Percentiles rank a stretch among this genome's conserved stretches.
Conservation (phyloP, 2,888 invertebrate species). For the Orthosia gracilis region DNA sequence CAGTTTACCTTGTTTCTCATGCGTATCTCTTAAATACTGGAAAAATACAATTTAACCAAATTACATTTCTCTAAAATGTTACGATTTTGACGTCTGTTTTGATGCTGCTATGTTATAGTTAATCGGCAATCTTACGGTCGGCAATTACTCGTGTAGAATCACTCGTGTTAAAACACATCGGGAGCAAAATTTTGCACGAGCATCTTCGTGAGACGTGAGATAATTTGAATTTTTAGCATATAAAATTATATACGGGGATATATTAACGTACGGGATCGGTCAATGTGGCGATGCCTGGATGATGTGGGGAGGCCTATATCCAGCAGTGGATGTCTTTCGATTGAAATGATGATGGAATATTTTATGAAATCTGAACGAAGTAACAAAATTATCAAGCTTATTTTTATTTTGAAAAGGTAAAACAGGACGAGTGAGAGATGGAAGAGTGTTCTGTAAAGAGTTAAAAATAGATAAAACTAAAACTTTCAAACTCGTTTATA, state of each 20-base stretch:
- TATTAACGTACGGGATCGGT: neutral
- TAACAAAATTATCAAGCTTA: neutral
- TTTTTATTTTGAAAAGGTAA: neutral
- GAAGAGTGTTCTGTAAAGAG: neutral
- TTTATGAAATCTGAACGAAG: neutral
- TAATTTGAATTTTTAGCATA: slow-evolving; percentile 16
- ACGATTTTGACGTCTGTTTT: too few relatives aligned
- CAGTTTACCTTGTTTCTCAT: neutral
- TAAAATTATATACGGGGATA: too few relatives aligned
- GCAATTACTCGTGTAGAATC: neutral
- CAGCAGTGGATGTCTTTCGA: too few relatives aligned
- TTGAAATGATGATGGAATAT: too few relatives aligned
- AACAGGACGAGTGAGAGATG: too few relatives aligned
- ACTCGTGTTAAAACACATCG: neutral
- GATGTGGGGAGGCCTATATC: too few relatives aligned
- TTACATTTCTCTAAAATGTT: too few relatives aligned
- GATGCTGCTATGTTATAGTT: too few relatives aligned
- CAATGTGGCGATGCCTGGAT: too few relatives aligned
- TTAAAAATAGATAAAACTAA: neutral
- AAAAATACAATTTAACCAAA: neutral
- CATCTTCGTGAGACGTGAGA: neutral
- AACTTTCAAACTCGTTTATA: neutral
- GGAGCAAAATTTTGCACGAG: neutral
- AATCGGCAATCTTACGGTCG: neutral
- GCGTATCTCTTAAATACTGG: neutral